Base-by-base conservation (phyloP, 2,888 invertebrate genomes). In the Aporophyla lueneburgensis region DNA sequence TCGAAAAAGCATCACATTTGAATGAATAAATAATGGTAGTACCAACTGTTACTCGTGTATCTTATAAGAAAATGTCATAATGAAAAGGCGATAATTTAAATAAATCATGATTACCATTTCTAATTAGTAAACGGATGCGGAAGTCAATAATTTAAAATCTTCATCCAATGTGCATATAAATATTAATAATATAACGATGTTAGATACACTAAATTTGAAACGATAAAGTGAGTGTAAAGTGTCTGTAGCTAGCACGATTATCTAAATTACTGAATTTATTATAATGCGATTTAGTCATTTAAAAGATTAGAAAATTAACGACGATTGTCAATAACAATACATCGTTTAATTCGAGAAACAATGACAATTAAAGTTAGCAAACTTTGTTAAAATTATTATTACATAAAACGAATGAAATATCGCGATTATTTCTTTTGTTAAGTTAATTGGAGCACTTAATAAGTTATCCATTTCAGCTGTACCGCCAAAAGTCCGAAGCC, bases 1-100 rank as follows among this genome's bases (percentile, higher is more conserved):
- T 81, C 74, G 40, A 73, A 81, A 81, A 56, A 67, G 51, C 24
- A 62, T 74, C 66, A 14, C 51, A 74, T 81, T 67, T 51, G 19
- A 81, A 75, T 73, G 65, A 63, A 65, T 63, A 51, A 53, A 80
- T 67, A 27, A 14, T 51, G 14, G 5, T n/a, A 70, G 66, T 65
- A 51, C 3, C 4, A 24, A 9, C n/a, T 33, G 14, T 51, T 14
- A 12, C 19, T 43, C 16, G 49, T 24, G 21, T 40, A 24, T 24
- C 4, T 16, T 24, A 10, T 10, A 12, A 16, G 40, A 43, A 62
- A 51, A 79, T n/a, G 51, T 71, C 5, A 21, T 24, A 12, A 54
- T 40, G 5, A 62, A 62, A 78, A 46, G 4, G 12, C 53, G 21
- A 43, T 1, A 54, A 51, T 71, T 43, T 4, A 51, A 46, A 65